phyloP scores from a whole-genome alignment of 2,888 invertebrate species.

The Papilio elwesi region DNA sequence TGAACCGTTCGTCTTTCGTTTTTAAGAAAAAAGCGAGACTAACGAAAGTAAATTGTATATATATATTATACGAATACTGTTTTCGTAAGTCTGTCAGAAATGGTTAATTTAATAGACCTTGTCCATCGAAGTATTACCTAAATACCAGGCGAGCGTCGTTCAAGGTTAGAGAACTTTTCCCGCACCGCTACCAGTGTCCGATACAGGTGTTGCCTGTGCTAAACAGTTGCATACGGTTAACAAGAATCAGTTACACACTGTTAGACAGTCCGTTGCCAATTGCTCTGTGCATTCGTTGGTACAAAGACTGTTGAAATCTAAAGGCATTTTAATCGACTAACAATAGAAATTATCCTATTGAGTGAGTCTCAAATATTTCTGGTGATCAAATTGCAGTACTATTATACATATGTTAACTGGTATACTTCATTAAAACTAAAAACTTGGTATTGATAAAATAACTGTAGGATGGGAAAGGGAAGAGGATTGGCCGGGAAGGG shows the following conservation, averaged over 20 bases:
- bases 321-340: conserved; percentile 1
- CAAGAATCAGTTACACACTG: conserved; percentile 26
- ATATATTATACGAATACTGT: background rate
- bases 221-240: conserved; percentile 48
- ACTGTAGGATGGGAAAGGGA: too few relatives aligned
- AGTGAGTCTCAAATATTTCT: background rate
- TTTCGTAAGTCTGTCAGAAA: background rate
- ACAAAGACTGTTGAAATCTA: background rate
- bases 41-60: too few relatives aligned
- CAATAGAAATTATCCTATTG: background rate
- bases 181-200: conserved; percentile 41
- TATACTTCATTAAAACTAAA: too few relatives aligned
- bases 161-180: conserved; percentile 46
- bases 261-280: conserved; percentile 40
- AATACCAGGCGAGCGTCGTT: conserved; percentile 38
- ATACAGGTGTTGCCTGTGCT: conserved; percentile 44
- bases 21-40: too few relatives aligned
- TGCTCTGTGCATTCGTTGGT: conserved; percentile 19
- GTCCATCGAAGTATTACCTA: conserved; percentile 37
- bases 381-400: background rate
- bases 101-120: conserved; percentile 22
- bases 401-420: too few relatives aligned
- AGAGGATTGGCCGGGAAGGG: too few relatives aligned
- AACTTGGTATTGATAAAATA: too few relatives aligned
- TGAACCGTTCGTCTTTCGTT: too few relatives aligned